These are phyloP conservation scores for Galeruca laticollis DNA, from an alignment of 2,888 invertebrate species.

Conservation along the genomic window DNA sequence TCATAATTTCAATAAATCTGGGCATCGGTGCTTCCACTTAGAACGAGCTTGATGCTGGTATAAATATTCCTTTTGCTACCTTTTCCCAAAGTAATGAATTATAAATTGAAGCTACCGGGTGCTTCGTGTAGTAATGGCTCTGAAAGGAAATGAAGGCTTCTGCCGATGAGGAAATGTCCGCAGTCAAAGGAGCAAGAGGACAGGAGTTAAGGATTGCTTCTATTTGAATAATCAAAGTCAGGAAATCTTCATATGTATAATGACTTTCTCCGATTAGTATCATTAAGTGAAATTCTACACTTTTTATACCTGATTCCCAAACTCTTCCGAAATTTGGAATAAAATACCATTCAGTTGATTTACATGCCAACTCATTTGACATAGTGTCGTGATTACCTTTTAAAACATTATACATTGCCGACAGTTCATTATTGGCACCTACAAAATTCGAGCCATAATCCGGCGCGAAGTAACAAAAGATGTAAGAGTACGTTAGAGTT, in stretches of 20 bases:
- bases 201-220: constrained; percentile 1
- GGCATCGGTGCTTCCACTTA: constrained; percentile 3
- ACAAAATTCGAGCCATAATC: constrained; percentile 8
- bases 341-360: constrained; percentile 5
- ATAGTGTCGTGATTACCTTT: not conserved
- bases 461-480: too few relatives aligned
- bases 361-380: not conserved
- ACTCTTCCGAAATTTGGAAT: constrained; percentile 14
- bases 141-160: not conserved
- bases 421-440: constrained; percentile 1
- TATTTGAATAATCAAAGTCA: constrained; percentile 1
- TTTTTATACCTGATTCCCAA: not conserved
- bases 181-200: not conserved
- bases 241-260: too few relatives aligned
- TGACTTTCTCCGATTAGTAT: not conserved
- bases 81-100: not conserved
- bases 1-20: not conserved
- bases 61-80: constrained; percentile 2
- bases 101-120: not conserved
- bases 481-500: too few relatives aligned
- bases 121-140: not conserved
- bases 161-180: not conserved
- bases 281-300: not conserved
- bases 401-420: not conserved
- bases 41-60: not conserved